Percentiles rank a stretch among this genome's conserved stretches.
phyloP scores from a whole-genome alignment of 1,140 invertebrate genomes.

The Globodera rostochiensis region DNA sequence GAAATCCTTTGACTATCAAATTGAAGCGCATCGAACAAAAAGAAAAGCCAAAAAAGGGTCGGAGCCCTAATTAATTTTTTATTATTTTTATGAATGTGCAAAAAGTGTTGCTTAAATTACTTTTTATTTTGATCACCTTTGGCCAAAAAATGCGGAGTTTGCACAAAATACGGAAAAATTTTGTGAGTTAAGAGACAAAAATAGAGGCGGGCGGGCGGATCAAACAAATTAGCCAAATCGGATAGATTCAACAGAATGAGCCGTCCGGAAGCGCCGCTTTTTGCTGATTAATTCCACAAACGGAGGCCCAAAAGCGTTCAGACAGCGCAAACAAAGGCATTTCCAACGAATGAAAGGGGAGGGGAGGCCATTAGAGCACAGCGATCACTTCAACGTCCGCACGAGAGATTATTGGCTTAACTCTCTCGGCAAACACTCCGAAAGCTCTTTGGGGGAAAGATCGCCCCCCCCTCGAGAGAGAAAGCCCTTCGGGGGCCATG shows the following conservation, averaged over 20 bases:
- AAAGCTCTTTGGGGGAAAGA: neutral
- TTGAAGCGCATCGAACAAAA: too few species aligned
- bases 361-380: neutral
- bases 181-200: neutral
- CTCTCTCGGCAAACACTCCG: conserved; percentile 3
- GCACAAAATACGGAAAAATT: neutral
- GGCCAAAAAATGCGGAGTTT: neutral
- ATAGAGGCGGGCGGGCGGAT: too few species aligned
- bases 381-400: neutral
- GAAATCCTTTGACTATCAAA: too few species aligned
- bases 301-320: neutral
- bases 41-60: too few species aligned
- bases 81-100: too few species aligned
- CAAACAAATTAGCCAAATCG: neutral
- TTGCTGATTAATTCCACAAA: neutral
- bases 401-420: conserved; percentile 13
- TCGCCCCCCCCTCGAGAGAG: neutral
- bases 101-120: too few species aligned
- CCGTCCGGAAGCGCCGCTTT: neutral
- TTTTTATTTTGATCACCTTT: too few species aligned
- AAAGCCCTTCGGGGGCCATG: neutral
- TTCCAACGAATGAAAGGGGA: too few species aligned
- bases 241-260: neutral
- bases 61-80: too few species aligned
- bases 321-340: neutral